These are phyloP conservation scores for Coelopa pilipes DNA, from an alignment of 2,888 invertebrate species.

Conservation along the genomic window DNA sequence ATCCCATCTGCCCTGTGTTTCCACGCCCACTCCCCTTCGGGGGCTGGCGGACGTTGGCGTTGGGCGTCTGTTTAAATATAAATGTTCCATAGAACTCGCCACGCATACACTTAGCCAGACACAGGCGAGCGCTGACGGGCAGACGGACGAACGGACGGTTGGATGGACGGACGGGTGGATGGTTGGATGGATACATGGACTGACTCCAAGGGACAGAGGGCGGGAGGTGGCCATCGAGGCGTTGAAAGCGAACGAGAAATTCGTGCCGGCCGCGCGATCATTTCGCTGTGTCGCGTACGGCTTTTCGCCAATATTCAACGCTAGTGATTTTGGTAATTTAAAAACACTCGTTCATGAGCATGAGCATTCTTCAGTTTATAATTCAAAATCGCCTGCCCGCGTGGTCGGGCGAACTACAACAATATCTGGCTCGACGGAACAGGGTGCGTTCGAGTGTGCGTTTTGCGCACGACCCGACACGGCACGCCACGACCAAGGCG, in stretches of 20 bases:
- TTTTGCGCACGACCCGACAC: conserved; percentile 47
- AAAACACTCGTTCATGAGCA: background rate
- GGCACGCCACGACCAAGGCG: conserved; percentile 41
- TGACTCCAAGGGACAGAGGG: background rate
- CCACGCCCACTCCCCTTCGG: no score
- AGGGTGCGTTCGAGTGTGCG: conserved; percentile 50
- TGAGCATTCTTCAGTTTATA: background rate
- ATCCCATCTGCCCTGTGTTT: no score
- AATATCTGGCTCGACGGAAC: conserved; percentile 4
- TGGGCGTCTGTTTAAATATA: no score
- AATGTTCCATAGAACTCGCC: no score
- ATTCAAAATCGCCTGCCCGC: background rate
- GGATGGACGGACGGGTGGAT: background rate
- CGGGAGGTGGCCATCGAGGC: background rate
- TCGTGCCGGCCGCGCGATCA: background rate
- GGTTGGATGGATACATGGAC: background rate
- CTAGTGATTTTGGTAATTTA: background rate
- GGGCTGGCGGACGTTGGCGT: no score
- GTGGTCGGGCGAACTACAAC: no score
- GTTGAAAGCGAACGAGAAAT: conserved; percentile 14
- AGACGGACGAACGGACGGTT: background rate
- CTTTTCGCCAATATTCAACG: background rate
- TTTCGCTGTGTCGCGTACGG: background rate
- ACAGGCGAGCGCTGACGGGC: background rate
- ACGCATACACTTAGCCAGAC: no score